Conservation (phyloP, 2,888 invertebrate genomes). For the Drosophila pegasa region DNA sequence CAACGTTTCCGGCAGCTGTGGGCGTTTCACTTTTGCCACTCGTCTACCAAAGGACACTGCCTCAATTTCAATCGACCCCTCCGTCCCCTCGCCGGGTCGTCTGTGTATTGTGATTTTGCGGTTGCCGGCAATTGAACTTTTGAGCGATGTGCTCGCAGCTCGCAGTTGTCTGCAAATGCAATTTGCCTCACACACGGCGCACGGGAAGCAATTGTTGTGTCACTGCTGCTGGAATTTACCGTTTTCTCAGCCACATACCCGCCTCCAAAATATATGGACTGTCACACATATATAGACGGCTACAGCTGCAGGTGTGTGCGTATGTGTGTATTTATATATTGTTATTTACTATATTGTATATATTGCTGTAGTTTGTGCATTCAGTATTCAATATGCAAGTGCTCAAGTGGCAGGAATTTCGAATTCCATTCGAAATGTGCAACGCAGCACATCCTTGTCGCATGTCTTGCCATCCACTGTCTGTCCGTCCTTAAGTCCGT, state of each 20-base stretch:
- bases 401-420: constrained; percentile 54
- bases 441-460: constrained; percentile 71
- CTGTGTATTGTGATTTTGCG: constrained; percentile 42
- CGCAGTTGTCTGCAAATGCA: constrained; percentile 70
- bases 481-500: constrained; percentile 21
- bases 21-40: constrained; percentile 74
- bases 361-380: constrained; percentile 33
- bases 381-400: constrained; percentile 61
- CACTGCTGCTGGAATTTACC: constrained; percentile 75
- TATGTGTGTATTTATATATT: constrained; percentile 28
- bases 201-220: constrained; percentile 49
- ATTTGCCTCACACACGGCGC: constrained; percentile 56
- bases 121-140: constrained; percentile 55
- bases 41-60: constrained; percentile 36
- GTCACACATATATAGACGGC: constrained; percentile 46
- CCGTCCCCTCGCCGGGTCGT: not conserved
- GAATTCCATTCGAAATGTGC: constrained; percentile 76
- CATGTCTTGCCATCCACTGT: constrained; percentile 36
- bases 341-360: constrained; percentile 8
- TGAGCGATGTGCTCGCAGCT: constrained; percentile 47
- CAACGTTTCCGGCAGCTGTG: constrained; percentile 79
- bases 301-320: constrained; percentile 1
- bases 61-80: constrained; percentile 9
- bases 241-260: constrained; percentile 67
- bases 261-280: constrained; percentile 55